Percentiles rank a stretch among this genome's conserved stretches.
These are phyloP conservation scores for Rhogogaster chlorosoma DNA, from an alignment of 2,888 invertebrate species.

Conservation along the genomic window DNA sequence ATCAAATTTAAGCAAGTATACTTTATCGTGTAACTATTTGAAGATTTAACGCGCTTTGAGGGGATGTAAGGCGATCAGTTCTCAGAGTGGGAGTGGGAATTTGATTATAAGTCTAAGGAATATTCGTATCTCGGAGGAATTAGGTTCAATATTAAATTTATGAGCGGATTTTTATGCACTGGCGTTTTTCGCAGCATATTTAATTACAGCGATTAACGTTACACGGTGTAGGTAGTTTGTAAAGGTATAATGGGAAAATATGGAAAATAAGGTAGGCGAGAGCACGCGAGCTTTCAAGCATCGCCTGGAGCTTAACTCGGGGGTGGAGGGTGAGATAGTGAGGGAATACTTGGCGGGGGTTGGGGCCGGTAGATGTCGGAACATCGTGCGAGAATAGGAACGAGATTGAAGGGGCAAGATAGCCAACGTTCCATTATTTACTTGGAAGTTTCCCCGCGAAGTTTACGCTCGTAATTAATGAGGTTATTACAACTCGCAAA, in stretches of 20 bases:
- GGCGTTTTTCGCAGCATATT: not conserved
- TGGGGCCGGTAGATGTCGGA: not conserved
- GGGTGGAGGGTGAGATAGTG: not conserved
- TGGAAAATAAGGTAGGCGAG: not conserved
- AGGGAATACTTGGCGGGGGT: not conserved
- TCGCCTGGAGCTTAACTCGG: not conserved
- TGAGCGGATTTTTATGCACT: not conserved
- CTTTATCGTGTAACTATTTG: not conserved
- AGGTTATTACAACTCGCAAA: conserved; percentile 54
- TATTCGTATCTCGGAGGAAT: not conserved
- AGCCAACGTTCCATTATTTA: conserved; percentile 51
- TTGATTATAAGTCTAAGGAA: not conserved
- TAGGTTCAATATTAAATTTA: not conserved
- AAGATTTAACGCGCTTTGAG: not conserved
- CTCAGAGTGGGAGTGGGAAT: not conserved
- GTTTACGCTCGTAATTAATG: conserved; percentile 51
- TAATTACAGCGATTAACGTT: conserved; percentile 3
- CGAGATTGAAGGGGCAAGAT: conserved; percentile 52
- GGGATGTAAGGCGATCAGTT: not conserved
- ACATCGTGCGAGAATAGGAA: conserved; percentile 41
- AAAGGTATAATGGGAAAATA: not conserved
- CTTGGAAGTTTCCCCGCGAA: conserved; percentile 44
- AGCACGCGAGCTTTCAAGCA: not conserved
- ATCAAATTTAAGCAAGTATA: not conserved
- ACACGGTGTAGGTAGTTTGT: not conserved